phyloP scores from a whole-genome alignment of 2,113 vertebrate genomes.

The Microtus pennsylvanicus region DNA sequence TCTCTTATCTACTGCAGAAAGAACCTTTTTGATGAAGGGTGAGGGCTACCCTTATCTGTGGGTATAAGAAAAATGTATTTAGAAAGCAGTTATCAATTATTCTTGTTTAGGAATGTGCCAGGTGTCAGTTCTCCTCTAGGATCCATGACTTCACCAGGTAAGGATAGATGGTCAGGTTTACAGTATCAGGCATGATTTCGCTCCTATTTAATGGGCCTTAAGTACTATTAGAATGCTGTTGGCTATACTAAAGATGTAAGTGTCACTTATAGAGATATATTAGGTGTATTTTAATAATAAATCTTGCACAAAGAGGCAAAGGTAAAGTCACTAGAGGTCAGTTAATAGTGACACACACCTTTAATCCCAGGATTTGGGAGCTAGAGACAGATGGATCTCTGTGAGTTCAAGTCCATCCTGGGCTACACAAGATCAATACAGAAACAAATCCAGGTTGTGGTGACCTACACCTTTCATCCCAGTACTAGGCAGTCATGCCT shows the following conservation, averaged over 20 bases:
- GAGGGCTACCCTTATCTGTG: neutral
- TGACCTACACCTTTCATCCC: too few relatives aligned
- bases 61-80: neutral
- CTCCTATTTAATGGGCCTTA: neutral
- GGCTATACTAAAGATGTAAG: neutral
- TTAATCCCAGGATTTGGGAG: too few relatives aligned
- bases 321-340: too few relatives aligned
- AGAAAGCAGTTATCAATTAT: neutral
- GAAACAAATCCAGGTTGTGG: too few relatives aligned
- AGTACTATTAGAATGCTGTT: neutral
- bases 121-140: neutral
- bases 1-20: neutral
- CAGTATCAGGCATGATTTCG: neutral
- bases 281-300: too few relatives aligned
- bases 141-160: neutral
- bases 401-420: too few relatives aligned
- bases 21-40: neutral
- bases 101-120: neutral
- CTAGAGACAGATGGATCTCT: too few relatives aligned
- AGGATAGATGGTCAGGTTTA: neutral
- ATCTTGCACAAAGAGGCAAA: too few relatives aligned
- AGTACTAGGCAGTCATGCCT: too few relatives aligned
- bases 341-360: too few relatives aligned
- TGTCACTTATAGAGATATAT: too few relatives aligned
- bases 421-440: too few relatives aligned